A percentile compares a stretch with the other conserved stretches of the same genome.
Evolutionary conservation across 1,140 invertebrate species (phyloP).

Genomic region (Frieseomelitta varia): DNA sequence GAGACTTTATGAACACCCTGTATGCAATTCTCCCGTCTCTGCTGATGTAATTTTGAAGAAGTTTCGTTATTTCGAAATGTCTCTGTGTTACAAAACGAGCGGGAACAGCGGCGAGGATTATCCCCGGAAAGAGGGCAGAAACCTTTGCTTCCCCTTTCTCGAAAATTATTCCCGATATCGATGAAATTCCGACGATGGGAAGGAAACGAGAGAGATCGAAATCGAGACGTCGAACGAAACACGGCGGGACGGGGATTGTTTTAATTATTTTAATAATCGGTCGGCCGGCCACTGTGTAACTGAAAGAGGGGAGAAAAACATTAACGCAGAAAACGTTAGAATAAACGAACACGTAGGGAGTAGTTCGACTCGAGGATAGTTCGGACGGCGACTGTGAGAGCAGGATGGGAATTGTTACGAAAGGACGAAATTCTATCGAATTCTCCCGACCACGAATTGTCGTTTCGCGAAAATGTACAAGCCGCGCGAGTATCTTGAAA

Average conservation of each 20-base stretch:
- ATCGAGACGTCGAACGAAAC: neutral
- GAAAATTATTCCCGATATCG: neutral
- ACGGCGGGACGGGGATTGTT: neutral
- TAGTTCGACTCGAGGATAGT: neutral
- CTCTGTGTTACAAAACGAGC: neutral
- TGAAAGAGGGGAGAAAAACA: no score
- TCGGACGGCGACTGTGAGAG: neutral
- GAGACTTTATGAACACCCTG: no score
- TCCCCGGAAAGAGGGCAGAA: no score
- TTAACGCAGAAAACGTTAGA: no score
- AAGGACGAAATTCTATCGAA: slow-evolving; percentile 10
- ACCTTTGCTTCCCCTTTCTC: neutral
- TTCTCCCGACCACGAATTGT: neutral
- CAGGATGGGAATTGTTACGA: neutral
- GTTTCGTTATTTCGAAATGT: neutral
- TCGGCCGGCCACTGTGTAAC: neutral
- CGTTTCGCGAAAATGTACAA: slow-evolving; percentile 7
- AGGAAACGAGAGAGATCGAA: no score
- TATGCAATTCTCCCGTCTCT: neutral
- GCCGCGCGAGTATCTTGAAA: slow-evolving; percentile 4
- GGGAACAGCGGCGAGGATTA: slow-evolving; percentile 7
- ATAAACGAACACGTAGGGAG: neutral
- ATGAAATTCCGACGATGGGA: neutral
- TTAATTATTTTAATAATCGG: slow-evolving; percentile 1
- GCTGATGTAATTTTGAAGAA: neutral